Evolutionary conservation across 1,140 invertebrate genomes (phyloP).

Genomic region (Pseudomyrmex gracilis): DNA sequence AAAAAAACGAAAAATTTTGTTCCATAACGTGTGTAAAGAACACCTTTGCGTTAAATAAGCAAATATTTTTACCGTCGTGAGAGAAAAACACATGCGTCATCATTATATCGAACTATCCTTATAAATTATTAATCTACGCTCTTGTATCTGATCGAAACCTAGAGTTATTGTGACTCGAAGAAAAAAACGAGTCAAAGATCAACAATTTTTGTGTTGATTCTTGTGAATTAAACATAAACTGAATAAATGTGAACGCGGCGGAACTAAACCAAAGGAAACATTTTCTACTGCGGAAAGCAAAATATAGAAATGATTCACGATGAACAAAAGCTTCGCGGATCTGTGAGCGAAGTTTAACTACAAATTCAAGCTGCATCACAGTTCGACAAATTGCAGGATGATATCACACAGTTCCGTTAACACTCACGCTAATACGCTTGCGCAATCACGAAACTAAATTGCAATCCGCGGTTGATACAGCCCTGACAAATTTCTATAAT

Average conservation of each 20-base stretch:
- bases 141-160: not conserved
- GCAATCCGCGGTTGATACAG: not conserved
- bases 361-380: not conserved
- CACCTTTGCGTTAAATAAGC: not conserved
- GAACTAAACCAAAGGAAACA: no score
- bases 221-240: no score
- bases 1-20: no score
- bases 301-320: not conserved
- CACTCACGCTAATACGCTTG: constrained; percentile 34
- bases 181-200: not conserved
- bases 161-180: not conserved
- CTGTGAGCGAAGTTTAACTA: no score
- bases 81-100: not conserved
- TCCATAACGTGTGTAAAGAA: no score
- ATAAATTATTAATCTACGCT: not conserved
- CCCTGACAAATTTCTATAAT: not conserved
- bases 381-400: constrained; percentile 37
- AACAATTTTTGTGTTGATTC: no score
- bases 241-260: no score
- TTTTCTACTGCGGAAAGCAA: no score
- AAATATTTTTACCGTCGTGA: not conserved
- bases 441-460: constrained; percentile 43
- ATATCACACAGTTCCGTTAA: constrained; percentile 45
- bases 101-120: not conserved
- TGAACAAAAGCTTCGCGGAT: no score